Base-by-base conservation (phyloP, 2,888 invertebrate genomes). In the Malthinus flaveolus region DNA sequence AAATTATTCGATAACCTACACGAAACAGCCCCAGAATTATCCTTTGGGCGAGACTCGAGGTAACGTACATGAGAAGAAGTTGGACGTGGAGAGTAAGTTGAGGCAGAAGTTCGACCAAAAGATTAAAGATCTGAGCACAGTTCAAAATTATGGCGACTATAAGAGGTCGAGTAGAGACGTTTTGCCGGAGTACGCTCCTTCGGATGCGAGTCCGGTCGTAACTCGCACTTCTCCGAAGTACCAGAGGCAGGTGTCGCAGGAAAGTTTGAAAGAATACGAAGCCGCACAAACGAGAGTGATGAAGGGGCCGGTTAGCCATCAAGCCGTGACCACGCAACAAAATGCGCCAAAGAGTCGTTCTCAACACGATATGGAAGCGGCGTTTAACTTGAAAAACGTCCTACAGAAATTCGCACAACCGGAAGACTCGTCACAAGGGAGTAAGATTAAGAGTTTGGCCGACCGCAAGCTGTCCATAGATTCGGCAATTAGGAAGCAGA, bases 221-320 rank as follows among this genome's bases (percentile, higher is more conserved):
- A 42, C 3, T 9, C 39, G 15, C 5, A 3, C 1, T 8, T 1
- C 15, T 5, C 5, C 39, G 9, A 23, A 69, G 36, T 68, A 72
- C 7, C 65, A 73, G 31, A 67, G 70, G 4, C 77, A 77, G 67
- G 51, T 66, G 4, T 77, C 76, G 0, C 68, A 67, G 13, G 78
- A 78, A 44, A 75, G 75, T 52, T 49, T 77, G 3, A 73, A 76
- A 49, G 78, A 79, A 65, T 86, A 88, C 71, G 81, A 81, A 56
- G 85, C 88, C 60, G 85, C 87, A 59, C 82, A 82, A 47, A 83
- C 85, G 45, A 86, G 85, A 70, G 89, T 90, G n/a, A 90, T 90
- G 90, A 81, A 84, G 48, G 89, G 87, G 0, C 89, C 90, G 0
- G 85, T 88, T 58, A 83, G 86, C 57, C 90, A 90, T 71, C 85